These are phyloP conservation scores for Lepas anatifera DNA, from an alignment of 2,888 invertebrate species.

Conservation along the genomic window DNA sequence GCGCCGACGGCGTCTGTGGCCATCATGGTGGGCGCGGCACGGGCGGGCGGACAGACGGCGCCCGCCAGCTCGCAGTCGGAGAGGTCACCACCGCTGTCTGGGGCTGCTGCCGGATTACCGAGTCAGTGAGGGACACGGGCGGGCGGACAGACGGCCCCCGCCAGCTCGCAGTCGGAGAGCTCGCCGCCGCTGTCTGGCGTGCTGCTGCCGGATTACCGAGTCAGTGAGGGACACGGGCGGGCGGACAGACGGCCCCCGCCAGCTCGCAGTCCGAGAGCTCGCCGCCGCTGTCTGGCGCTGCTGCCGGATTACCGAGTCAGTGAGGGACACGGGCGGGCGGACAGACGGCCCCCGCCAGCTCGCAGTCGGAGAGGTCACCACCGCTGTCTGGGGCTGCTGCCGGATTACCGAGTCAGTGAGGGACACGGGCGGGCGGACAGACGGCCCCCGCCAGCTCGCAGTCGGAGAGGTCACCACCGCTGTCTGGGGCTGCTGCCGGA, in stretches of 20 bases:
- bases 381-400: neutral
- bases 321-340: constrained; percentile 28
- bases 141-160: too few species aligned
- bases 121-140: too few species aligned
- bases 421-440: constrained; percentile 13
- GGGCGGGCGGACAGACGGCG: neutral
- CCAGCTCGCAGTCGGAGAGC: neutral
- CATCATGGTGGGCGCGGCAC: constrained; percentile 29
- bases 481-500: neutral
- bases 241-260: neutral
- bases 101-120: neutral
- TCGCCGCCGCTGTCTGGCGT: neutral
- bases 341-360: neutral
- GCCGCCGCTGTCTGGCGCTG: neutral
- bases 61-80: constrained; percentile 12
- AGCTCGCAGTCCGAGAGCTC: constrained; percentile 14
- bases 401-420: too few species aligned
- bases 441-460: constrained; percentile 3
- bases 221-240: constrained; percentile 28
- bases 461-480: constrained; percentile 12
- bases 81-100: constrained; percentile 10
- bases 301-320: too few species aligned
- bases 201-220: too few species aligned
- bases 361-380: constrained; percentile 13
- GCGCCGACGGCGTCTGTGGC: constrained; percentile 13